These are phyloP conservation scores for Cataglyphis livida DNA, from an alignment of 2,888 invertebrate species.

Conservation along the genomic window DNA sequence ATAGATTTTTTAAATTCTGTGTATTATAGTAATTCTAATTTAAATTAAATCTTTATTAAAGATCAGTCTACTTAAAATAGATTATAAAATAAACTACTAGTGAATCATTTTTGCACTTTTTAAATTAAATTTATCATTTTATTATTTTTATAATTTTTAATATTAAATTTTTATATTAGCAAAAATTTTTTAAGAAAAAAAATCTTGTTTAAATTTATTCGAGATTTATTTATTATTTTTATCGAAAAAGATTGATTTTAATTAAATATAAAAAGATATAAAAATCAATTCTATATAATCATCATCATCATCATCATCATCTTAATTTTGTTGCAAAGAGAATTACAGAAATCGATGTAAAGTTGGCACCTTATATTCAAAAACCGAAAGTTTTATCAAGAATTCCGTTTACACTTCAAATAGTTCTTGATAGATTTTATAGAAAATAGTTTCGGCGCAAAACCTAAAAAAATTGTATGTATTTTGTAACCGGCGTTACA, in stretches of 20 bases:
- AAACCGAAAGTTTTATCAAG: no score
- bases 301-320: conserved; percentile 9
- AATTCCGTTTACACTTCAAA: no score
- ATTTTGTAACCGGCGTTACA: not conserved
- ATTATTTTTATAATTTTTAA: not conserved
- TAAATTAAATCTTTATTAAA: not conserved
- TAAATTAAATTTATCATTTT: not conserved
- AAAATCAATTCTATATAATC: not conserved
- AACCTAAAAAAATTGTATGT: no score
- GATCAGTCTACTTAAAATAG: not conserved
- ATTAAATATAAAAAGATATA: not conserved
- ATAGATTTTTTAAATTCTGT: not conserved
- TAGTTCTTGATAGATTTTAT: no score
- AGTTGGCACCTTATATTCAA: no score
- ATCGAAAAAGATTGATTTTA: not conserved
- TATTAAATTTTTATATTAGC: not conserved
- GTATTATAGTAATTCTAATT: not conserved
- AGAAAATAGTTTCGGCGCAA: no score
- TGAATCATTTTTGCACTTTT: not conserved
- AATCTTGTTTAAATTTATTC: not conserved
- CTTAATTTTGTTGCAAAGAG: not conserved
- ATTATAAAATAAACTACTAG: not conserved
- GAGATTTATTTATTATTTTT: not conserved
- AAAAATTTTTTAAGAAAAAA: not conserved
- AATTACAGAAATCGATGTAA: not conserved